Evolutionary conservation across 2,797 vertebrate species (phyloP), one percentile per base, ranked within the genome.

Genomic region (Rhinella marina): DNA sequence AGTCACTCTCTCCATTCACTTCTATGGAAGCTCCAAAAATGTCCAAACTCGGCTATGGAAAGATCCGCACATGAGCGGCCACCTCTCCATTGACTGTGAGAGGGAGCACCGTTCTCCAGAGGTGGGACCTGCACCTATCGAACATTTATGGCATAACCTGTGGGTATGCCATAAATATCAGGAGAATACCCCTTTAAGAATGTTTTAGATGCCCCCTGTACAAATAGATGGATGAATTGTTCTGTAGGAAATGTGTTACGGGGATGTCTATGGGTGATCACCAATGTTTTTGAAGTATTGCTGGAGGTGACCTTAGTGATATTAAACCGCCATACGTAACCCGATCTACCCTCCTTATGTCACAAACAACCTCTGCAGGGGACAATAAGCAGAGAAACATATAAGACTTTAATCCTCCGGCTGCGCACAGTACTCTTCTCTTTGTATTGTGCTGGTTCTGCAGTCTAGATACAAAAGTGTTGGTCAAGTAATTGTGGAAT

Each of bases 401-500:
- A 32, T 66, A 85, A 85, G 59, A 84, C 70, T 25, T 84, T 86
- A 80, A 87, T 57, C 79, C 57, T 16, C 57, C 29, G 57, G 77
- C 66, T 87, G 21, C 50, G 82, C 83, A 76, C 72, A 78, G 9
- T 57, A 27, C 66, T 90, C 88, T 84, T 56, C 72, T 81, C 66
- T 87, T 59, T 70, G 89, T 80, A 61, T 89, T 92, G 91, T 91
- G 90, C 77, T 91, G 90, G 92, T 91, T 82, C 68, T 84, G 92
- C 85, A 77, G 62, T 52, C 80, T 81, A 56, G n/a, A 70, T 82
- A 78, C 85, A 92, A 62, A 92, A 90, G 79, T 91, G 90, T 92
- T 90, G 88, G 90, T 92, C 93, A 94, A 93, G 89, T 90, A 92
- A 92, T 94, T 90, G 88, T 80, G 87, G 75, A 81, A 91, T 94